Conservation (phyloP, 1,140 invertebrate genomes). For the Tetragonula clypearis region DNA sequence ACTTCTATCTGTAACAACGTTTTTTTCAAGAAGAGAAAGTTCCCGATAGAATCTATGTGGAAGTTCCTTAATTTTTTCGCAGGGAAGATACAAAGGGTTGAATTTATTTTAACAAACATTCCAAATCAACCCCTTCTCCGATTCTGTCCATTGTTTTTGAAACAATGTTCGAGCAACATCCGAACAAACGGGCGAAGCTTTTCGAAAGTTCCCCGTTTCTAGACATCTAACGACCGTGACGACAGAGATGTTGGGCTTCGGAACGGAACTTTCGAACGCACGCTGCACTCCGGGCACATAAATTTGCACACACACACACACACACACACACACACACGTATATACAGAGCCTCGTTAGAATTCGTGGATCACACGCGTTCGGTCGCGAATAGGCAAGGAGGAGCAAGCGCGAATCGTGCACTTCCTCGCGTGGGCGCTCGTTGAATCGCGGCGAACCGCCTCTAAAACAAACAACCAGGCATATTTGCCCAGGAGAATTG, state of each 20-base stretch:
- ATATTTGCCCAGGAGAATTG: slow-evolving; percentile 39
- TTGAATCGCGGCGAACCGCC: slow-evolving; percentile 33
- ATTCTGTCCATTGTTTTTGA: not conserved
- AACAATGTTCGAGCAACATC: not conserved
- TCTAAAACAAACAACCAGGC: slow-evolving; percentile 42
- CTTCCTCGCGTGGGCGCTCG: not conserved
- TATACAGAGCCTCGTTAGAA: not conserved
- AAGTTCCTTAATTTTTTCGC: too few species aligned
- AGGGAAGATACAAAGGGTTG: too few species aligned
- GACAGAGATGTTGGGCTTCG: not conserved
- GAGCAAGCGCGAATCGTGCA: not conserved
- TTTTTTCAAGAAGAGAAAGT: too few species aligned
- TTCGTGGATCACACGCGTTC: slow-evolving; percentile 9
- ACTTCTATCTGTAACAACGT: too few species aligned
- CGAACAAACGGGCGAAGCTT: not conserved
- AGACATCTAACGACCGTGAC: not conserved
- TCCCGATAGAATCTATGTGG: too few species aligned
- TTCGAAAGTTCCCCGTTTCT: not conserved
- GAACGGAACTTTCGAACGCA: not conserved
- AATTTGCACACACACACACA: slow-evolving; percentile 14
- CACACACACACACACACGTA: too few species aligned
- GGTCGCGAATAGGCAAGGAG: not conserved
- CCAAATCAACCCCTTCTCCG: not conserved
- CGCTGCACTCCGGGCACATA: slow-evolving; percentile 21
- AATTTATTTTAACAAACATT: too few species aligned